Conservation (phyloP, 2,797 vertebrate genomes). For the Epinephelus awoara region DNA sequence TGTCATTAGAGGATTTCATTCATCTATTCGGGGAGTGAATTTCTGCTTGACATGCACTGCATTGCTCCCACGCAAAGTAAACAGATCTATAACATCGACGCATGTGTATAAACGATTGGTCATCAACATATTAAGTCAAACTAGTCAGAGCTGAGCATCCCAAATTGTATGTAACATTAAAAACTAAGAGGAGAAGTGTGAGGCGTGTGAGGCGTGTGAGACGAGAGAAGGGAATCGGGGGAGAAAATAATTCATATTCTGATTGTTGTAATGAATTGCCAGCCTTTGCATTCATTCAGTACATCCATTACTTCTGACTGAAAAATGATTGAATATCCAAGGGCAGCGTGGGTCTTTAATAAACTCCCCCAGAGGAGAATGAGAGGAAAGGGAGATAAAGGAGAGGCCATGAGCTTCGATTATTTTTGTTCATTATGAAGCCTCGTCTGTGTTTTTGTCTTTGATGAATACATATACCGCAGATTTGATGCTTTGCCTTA, state of each 20-base stretch:
- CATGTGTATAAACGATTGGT: background rate
- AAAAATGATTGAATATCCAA: constrained; percentile 78
- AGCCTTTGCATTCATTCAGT: constrained; percentile 77
- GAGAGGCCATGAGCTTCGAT: constrained; percentile 64
- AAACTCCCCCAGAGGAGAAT: constrained; percentile 68
- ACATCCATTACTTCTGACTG: constrained; percentile 71
- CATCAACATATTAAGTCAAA: constrained; percentile 9
- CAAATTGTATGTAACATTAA: constrained; percentile 23
- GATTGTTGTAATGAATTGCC: constrained; percentile 80
- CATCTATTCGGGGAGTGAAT: constrained; percentile 44
- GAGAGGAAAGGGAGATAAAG: constrained; percentile 68
- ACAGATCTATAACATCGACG: background rate
- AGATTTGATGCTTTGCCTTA: constrained; percentile 38
- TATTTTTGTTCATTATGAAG: constrained; percentile 65
- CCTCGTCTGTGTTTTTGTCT: constrained; percentile 49
- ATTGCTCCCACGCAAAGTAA: constrained; percentile 17
- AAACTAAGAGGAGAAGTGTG: constrained; percentile 29
- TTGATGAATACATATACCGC: constrained; percentile 10
- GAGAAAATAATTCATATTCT: constrained; percentile 51
- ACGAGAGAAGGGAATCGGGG: constrained; percentile 10
- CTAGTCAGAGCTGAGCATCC: constrained; percentile 1
- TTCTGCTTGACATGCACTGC: constrained; percentile 7
- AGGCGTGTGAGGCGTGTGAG: constrained; percentile 16
- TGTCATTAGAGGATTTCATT: constrained; percentile 60
- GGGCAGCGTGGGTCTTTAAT: constrained; percentile 74